These are phyloP conservation scores for Otolemur garnettii DNA, from an alignment of 2,113 vertebrate species.

Conservation along the genomic window DNA sequence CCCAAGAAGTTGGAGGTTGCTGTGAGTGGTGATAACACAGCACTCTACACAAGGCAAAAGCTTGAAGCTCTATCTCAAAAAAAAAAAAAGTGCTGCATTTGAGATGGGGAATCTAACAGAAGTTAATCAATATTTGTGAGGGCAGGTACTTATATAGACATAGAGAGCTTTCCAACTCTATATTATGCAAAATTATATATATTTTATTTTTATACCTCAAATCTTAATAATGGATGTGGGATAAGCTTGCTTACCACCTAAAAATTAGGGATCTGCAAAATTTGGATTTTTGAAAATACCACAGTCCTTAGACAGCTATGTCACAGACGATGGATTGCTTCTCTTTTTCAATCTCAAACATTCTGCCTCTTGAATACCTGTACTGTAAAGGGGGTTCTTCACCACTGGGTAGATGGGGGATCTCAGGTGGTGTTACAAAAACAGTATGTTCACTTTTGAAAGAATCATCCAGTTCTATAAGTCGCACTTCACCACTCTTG, in stretches of 20 bases:
- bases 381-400: constrained; percentile 95
- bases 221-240: constrained; percentile 74
- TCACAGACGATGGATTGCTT: constrained; percentile 65
- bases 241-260: constrained; percentile 79
- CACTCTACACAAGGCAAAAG: too few relatives aligned
- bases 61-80: too few relatives aligned
- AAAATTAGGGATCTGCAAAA: constrained; percentile 76
- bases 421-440: constrained; percentile 97
- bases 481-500: constrained; percentile 92
- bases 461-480: constrained; percentile 98
- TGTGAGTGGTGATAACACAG: too few relatives aligned
- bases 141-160: constrained; percentile 21
- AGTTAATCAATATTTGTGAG: constrained; percentile 39
- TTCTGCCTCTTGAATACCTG: constrained; percentile 89
- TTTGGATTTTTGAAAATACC: constrained; percentile 79
- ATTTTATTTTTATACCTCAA: constrained; percentile 62
- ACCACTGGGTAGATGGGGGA: constrained; percentile 94
- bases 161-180: constrained; percentile 42
- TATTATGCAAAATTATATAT: constrained; percentile 23
- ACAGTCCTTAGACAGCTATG: constrained; percentile 78
- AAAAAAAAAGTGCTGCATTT: constrained; percentile 31
- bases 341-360: constrained; percentile 65
- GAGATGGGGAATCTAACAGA: neutral
- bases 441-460: constrained; percentile 98
- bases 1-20: too few relatives aligned